Evolutionary conservation across 2,888 invertebrate species (phyloP).

Genomic region (Scaptomyza flava): DNA sequence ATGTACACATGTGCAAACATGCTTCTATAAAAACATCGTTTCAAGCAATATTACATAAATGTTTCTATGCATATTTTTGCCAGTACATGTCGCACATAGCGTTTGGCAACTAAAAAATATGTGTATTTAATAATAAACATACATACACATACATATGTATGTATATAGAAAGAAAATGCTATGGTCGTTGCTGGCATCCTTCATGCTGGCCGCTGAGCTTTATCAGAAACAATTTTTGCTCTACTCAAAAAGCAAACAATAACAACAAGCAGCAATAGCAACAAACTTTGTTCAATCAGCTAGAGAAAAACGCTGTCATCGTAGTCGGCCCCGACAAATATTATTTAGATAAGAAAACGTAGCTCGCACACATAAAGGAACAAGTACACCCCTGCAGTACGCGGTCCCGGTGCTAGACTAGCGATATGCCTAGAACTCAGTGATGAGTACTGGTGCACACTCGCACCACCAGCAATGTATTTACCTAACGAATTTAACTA

Average conservation of each 20-base stretch:
- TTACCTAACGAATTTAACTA: too few species aligned
- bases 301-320: slow-evolving; percentile 58
- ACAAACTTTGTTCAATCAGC: slow-evolving; percentile 77
- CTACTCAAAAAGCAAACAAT: slow-evolving; percentile 44
- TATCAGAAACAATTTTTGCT: slow-evolving; percentile 56
- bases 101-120: slow-evolving; percentile 38
- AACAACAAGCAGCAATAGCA: slow-evolving; percentile 36
- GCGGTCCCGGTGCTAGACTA: too few species aligned
- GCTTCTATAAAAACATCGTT: not conserved
- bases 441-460: too few species aligned
- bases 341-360: slow-evolving; percentile 80
- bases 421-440: too few species aligned
- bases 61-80: slow-evolving; percentile 30
- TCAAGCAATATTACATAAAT: slow-evolving; percentile 13
- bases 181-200: slow-evolving; percentile 30
- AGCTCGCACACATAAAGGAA: slow-evolving; percentile 35
- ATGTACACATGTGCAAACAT: too few species aligned
- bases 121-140: slow-evolving; percentile 7
- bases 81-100: slow-evolving; percentile 31
- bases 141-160: not conserved
- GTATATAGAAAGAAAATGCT: not conserved
- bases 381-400: too few species aligned
- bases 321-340: slow-evolving; percentile 60
- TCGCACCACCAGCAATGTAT: too few species aligned
- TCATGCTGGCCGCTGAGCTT: slow-evolving; percentile 45